These are phyloP conservation scores for Heterodera carotae DNA, from an alignment of 1,140 invertebrate genomes.

Conservation along the genomic window DNA sequence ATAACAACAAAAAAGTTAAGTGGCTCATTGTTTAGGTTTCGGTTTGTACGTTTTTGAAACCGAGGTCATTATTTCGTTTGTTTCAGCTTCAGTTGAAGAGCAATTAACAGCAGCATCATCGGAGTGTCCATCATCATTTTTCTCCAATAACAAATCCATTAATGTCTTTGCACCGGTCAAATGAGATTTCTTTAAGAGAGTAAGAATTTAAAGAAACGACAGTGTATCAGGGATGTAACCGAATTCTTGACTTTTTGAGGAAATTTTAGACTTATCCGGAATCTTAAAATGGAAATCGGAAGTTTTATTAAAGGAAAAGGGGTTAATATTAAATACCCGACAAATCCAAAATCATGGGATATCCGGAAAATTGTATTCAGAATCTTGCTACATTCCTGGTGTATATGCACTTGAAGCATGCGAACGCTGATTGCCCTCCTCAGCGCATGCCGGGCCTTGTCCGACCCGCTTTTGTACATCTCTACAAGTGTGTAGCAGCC, in stretches of 20 bases:
- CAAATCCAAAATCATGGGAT: neutral
- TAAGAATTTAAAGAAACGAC: neutral
- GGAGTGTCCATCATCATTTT: neutral
- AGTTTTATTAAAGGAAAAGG: too few species aligned
- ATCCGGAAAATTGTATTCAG: neutral
- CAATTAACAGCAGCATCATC: too few species aligned
- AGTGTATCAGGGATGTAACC: too few species aligned
- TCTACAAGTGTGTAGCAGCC: conserved; percentile 51
- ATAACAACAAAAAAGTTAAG: too few species aligned
- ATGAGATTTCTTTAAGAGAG: conserved; percentile 28
- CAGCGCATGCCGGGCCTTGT: conserved; percentile 19
- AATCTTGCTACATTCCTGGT: too few species aligned
- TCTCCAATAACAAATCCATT: conserved; percentile 1
- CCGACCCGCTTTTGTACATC: conserved; percentile 37
- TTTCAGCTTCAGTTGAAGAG: neutral
- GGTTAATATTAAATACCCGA: too few species aligned
- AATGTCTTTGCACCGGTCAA: conserved; percentile 28
- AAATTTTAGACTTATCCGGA: too few species aligned
- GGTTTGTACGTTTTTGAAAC: too few species aligned
- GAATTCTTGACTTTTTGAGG: too few species aligned
- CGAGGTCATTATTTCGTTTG: too few species aligned
- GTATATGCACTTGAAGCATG: neutral
- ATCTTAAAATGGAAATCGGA: neutral
- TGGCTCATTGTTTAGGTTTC: too few species aligned
- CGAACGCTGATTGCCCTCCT: conserved; percentile 8